Conservation (phyloP, 2,113 vertebrate species). For the Mixornis gularis region DNA sequence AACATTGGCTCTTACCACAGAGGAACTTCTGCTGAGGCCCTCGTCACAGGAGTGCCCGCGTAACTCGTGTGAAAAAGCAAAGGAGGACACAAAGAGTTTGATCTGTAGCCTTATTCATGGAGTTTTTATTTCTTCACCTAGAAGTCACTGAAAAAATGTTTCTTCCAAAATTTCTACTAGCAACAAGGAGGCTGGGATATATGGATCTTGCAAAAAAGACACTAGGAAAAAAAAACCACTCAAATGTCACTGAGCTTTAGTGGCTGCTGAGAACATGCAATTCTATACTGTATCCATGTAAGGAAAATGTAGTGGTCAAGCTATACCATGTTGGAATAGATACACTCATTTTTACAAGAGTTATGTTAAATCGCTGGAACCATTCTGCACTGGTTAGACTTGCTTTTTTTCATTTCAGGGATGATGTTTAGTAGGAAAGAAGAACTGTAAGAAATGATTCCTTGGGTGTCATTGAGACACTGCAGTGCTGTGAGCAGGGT, state of each 20-base stretch:
- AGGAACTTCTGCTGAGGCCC: slow-evolving; percentile 61
- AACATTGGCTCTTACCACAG: slow-evolving; percentile 51
- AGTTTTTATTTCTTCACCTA: slow-evolving; percentile 77
- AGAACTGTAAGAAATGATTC: slow-evolving; percentile 38
- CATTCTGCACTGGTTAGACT: slow-evolving; percentile 63
- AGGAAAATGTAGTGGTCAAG: slow-evolving; percentile 30
- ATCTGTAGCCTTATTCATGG: slow-evolving; percentile 89
- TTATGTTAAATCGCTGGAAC: slow-evolving; percentile 53
- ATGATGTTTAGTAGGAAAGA: not conserved
- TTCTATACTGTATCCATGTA: slow-evolving; percentile 61
- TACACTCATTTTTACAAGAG: slow-evolving; percentile 54
- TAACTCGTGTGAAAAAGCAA: slow-evolving; percentile 62
- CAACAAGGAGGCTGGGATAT: slow-evolving; percentile 67
- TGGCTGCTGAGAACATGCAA: slow-evolving; percentile 66
- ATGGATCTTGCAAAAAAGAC: slow-evolving; percentile 69
- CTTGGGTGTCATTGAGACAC: slow-evolving; percentile 52
- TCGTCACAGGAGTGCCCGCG: slow-evolving; percentile 41
- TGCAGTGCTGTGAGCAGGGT: slow-evolving; percentile 20
- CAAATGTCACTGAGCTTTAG: slow-evolving; percentile 61
- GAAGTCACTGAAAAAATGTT: slow-evolving; percentile 66
- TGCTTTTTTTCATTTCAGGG: slow-evolving; percentile 59
- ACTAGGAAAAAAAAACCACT: slow-evolving; percentile 32
- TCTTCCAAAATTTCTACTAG: slow-evolving; percentile 72
- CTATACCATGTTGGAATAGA: slow-evolving; percentile 50
- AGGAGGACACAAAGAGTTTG: slow-evolving; percentile 73